These are phyloP conservation scores for Clinocottus analis DNA, from an alignment of 2,113 vertebrate species.

Conservation along the genomic window DNA sequence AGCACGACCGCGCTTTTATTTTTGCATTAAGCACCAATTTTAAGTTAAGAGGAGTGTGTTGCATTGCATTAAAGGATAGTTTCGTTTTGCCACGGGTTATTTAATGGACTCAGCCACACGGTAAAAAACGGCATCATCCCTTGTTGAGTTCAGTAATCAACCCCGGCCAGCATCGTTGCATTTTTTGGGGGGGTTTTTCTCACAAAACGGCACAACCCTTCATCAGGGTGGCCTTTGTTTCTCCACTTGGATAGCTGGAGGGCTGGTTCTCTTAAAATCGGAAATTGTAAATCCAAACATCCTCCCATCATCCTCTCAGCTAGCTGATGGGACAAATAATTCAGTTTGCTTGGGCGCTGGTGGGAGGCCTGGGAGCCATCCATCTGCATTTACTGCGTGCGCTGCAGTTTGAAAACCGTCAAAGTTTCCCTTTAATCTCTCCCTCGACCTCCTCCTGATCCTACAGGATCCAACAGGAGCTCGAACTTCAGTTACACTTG, in stretches of 20 bases:
- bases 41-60: neutral
- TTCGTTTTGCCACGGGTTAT: neutral
- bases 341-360: neutral
- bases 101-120: neutral
- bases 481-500: neutral
- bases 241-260: neutral
- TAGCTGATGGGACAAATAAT: neutral
- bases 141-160: neutral
- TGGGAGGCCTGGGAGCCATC: neutral
- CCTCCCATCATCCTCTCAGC: neutral
- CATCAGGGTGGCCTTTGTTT: neutral
- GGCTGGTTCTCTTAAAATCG: neutral
- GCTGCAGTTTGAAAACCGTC: neutral
- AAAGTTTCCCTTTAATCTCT: neutral
- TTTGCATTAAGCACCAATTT: conserved; percentile 3
- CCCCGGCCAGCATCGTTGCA: neutral
- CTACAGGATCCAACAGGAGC: no score
- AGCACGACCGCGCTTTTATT: neutral
- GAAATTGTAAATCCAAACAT: neutral
- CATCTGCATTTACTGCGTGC: neutral
- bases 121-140: neutral
- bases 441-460: neutral
- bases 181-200: neutral
- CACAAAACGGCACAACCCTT: neutral
- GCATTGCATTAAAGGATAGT: neutral